Evolutionary conservation across 2,888 invertebrate genomes (phyloP).

Genomic region (Hedychridium roseum): DNA sequence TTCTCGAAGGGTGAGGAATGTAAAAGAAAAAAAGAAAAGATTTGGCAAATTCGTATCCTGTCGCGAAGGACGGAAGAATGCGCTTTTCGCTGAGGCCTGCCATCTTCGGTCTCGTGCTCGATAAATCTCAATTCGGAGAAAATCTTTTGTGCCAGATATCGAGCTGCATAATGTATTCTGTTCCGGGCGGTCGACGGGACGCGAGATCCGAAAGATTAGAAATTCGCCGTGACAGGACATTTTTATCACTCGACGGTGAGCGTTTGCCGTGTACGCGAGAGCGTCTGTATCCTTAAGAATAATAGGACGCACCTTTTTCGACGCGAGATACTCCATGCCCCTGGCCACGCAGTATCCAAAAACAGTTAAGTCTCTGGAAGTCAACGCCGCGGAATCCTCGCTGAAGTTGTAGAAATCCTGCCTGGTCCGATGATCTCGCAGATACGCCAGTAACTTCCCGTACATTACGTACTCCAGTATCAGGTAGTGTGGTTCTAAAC

Average conservation of each 20-base stretch:
- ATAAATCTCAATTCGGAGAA: no score
- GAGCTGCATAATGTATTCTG: no score
- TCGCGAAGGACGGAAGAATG: no score
- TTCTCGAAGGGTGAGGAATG: no score
- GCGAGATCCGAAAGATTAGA: no score
- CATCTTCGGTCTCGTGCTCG: no score
- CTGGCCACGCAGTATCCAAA: constrained; percentile 84
- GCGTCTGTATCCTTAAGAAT: neutral
- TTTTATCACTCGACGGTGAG: neutral
- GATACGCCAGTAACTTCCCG: constrained; percentile 79
- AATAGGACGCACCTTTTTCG: constrained; percentile 71
- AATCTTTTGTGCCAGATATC: no score
- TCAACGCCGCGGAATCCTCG: constrained; percentile 72
- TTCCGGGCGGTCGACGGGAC: no score
- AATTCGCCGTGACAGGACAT: neutral
- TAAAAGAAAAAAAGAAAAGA: no score
- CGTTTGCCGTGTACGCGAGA: neutral
- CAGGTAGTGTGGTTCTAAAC: constrained; percentile 83
- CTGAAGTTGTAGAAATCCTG: constrained; percentile 71
- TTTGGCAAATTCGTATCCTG: no score
- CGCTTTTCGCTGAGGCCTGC: no score
- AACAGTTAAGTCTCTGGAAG: constrained; percentile 78
- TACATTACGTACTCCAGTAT: constrained; percentile 89
- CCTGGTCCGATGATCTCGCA: constrained; percentile 71
- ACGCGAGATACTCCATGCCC: constrained; percentile 85